Evolutionary conservation across 2,888 invertebrate species (phyloP).

Genomic region (Melieria omissa): DNA sequence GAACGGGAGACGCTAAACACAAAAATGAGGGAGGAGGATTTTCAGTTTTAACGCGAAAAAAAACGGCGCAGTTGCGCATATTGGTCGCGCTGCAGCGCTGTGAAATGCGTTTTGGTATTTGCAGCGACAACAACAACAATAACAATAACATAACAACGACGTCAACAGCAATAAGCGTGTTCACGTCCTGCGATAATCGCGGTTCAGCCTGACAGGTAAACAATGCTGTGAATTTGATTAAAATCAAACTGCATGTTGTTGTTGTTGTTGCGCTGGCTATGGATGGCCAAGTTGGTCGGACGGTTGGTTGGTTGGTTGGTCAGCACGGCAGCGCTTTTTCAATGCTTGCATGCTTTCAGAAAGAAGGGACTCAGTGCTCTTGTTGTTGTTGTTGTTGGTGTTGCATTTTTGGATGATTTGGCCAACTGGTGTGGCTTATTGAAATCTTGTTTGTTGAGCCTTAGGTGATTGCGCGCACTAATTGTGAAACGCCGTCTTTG

Average conservation of each 20-base stretch:
- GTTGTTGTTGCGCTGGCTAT: constrained; percentile 5
- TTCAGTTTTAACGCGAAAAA: constrained; percentile 24
- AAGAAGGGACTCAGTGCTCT: constrained; percentile 17
- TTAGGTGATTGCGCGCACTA: constrained; percentile 55
- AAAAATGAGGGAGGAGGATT: constrained; percentile 38
- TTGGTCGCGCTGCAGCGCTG: neutral
- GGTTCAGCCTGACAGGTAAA: constrained; percentile 58
- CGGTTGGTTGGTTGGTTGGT: neutral
- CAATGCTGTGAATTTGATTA: constrained; percentile 63
- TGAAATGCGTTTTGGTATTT: constrained; percentile 40
- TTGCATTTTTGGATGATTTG: constrained; percentile 25
- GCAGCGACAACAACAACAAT: constrained; percentile 22
- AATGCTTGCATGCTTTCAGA: constrained; percentile 8
- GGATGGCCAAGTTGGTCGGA: too few species aligned
- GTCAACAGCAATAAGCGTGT: constrained; percentile 46
- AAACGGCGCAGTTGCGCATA: neutral
- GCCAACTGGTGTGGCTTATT: constrained; percentile 48
- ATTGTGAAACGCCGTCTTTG: constrained; percentile 53
- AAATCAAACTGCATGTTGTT: constrained; percentile 52
- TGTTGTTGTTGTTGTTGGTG: constrained; percentile 31
- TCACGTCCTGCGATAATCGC: constrained; percentile 54
- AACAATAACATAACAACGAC: constrained; percentile 40
- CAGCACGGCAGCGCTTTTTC: neutral
- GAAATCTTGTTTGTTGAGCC: constrained; percentile 54
- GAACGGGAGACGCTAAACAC: constrained; percentile 18